Base-by-base conservation (phyloP, 1,140 invertebrate species). In the Cephus cinctus region DNA sequence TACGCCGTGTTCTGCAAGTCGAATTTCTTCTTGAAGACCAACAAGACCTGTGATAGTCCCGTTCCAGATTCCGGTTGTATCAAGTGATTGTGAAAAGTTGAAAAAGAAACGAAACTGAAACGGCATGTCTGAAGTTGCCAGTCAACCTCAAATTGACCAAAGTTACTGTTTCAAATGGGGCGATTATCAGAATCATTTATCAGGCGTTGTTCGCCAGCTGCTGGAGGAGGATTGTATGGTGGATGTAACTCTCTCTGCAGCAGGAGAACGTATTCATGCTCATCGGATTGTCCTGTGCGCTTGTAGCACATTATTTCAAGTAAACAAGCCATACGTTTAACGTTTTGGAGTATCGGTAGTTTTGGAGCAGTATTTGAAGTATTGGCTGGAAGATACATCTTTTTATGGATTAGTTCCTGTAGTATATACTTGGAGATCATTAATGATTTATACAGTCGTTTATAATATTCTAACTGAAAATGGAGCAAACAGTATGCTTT, bases 261-360 rank as follows among this genome's bases (percentile, higher is more conserved):
- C 66, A 8, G 78, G 80, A n/a, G 71, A 78, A 50, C 72, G 73
- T 30, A 76, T 81, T 54, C 72, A 76, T 18, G 80, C 78, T 3
- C 80, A 81, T 62, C 74, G 77, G n/a, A 77, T 81, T 38, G 78
- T 81, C n/a, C 63, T 83, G 5, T 79, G 80, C 40, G 79, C 81
- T 21, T 83, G 80, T 57, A 82, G 81, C 58, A 71, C 78, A 30
- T 78, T 82, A 43, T 82, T 83, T 56, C 73, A 80, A 64, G 75
- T 79, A 70, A 55, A 56, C 41, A 27, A 27, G 25, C 6, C 25
- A 27, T 6, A 27, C 25, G 25, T 8, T 27, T 8, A 27, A 27
- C n/a, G 25, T 19, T 47, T 50, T 32, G 22, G 44, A 52, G 11
- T 19, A 16, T 19, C 15, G 9, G 18, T 9, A n/a, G n/a, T n/a